A percentile compares a stretch with the other conserved stretches of the same genome.
phyloP scores from a whole-genome alignment of 2,113 vertebrate genomes.

The Passer montanus region DNA sequence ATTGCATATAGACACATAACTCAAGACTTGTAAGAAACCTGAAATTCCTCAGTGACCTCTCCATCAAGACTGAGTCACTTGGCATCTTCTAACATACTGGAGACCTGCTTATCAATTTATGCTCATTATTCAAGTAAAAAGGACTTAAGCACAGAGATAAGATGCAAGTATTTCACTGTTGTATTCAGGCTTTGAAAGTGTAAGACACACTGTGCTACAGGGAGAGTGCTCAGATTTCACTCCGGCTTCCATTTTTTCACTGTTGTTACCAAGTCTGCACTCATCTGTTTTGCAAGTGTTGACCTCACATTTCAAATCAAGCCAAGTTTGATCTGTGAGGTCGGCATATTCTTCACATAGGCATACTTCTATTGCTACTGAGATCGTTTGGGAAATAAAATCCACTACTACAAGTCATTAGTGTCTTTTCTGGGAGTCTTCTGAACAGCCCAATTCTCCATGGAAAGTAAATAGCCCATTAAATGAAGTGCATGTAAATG shows the following conservation, averaged over 20 bases:
- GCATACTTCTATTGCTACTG: background rate
- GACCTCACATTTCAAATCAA: background rate
- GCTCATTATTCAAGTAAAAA: background rate
- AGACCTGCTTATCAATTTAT: background rate
- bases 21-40: background rate
- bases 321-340: background rate
- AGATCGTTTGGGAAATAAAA: constrained; percentile 9
- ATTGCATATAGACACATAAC: background rate
- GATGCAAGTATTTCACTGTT: background rate
- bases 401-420: background rate
- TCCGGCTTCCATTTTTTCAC: background rate
- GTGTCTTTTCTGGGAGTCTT: constrained; percentile 7
- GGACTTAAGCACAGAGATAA: background rate
- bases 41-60: background rate
- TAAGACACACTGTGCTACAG: background rate
- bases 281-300: background rate
- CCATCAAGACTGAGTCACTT: background rate
- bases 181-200: background rate
- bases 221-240: background rate
- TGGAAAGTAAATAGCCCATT: constrained; percentile 30
- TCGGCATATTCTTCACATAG: background rate
- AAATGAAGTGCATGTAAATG: background rate
- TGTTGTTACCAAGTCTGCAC: background rate
- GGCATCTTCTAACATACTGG: background rate
- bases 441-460: background rate